These are phyloP conservation scores for Bombus waltoni DNA, from an alignment of 1,140 invertebrate species.

Conservation along the genomic window DNA sequence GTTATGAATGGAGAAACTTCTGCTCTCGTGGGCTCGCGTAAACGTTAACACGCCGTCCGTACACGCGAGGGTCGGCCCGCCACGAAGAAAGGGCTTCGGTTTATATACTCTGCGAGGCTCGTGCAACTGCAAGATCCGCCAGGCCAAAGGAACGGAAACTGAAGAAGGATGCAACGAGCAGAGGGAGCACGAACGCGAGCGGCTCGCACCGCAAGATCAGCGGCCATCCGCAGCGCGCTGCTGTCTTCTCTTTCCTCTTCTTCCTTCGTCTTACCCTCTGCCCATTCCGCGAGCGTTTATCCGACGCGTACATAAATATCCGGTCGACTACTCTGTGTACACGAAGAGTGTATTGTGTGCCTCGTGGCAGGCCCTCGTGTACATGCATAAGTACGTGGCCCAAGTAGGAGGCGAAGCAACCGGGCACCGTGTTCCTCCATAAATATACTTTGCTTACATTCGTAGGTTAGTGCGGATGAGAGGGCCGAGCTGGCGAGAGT, in stretches of 20 bases:
- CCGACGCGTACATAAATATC: slow-evolving; percentile 32
- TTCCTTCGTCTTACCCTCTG: neutral
- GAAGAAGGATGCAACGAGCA: neutral
- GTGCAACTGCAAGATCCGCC: no score
- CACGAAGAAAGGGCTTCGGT: slow-evolving; percentile 49
- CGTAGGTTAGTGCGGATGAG: slow-evolving; percentile 19
- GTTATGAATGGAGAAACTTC: slow-evolving; percentile 80
- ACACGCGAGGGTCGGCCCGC: slow-evolving; percentile 35
- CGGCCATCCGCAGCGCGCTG: neutral
- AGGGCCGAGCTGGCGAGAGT: slow-evolving; percentile 10
- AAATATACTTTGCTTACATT: slow-evolving; percentile 45
- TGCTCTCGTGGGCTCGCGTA: slow-evolving; percentile 66
- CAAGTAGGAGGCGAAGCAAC: slow-evolving; percentile 11
- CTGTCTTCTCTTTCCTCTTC: neutral
- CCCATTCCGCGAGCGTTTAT: slow-evolving; percentile 29
- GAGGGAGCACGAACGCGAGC: slow-evolving; percentile 13
- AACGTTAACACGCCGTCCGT: slow-evolving; percentile 64
- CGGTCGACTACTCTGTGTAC: neutral
- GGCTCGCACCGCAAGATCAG: slow-evolving; percentile 26
- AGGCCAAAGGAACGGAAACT: neutral
- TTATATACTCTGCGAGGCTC: neutral
- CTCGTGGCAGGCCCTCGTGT: neutral
- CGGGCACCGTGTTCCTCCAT: slow-evolving; percentile 13
- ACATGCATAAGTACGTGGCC: neutral
- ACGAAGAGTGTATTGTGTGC: neutral